A percentile compares a stretch with the other conserved stretches of the same genome.
phyloP scores from a whole-genome alignment of 2,113 vertebrate genomes.

The Meriones unguiculatus region DNA sequence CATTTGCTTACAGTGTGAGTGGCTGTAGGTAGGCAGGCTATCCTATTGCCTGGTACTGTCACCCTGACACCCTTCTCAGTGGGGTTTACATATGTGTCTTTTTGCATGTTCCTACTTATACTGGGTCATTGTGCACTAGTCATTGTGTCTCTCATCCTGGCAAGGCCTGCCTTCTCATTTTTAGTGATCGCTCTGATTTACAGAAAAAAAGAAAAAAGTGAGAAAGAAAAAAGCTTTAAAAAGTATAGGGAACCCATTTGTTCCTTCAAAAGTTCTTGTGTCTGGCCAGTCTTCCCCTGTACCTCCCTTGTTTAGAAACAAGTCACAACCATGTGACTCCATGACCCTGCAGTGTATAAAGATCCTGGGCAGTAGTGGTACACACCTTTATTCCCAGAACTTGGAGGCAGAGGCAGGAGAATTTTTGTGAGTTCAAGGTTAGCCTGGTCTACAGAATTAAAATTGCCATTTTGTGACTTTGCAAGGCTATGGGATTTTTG shows the following conservation, averaged over 20 bases:
- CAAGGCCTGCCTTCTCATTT: fast-evolving
- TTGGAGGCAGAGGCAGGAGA: no score
- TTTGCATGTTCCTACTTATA: not conserved
- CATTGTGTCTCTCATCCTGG: fast-evolving
- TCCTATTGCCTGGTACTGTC: not conserved
- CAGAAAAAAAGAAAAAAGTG: not conserved
- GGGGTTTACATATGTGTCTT: no score
- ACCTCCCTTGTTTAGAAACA: not conserved
- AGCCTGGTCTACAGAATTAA: no score
- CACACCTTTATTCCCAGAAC: no score
- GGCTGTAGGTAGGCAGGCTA: not conserved
- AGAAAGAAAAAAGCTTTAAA: not conserved
- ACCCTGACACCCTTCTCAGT: no score
- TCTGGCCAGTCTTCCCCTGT: not conserved
- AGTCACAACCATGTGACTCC: fast-evolving
- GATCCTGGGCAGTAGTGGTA: no score
- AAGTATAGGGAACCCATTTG: not conserved
- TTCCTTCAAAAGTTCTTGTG: not conserved
- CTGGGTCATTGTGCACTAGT: not conserved
- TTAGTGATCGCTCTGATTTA: not conserved
- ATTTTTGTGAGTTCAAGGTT: no score
- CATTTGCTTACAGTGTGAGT: not conserved
- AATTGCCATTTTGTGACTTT: not conserved
- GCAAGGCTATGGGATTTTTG: not conserved
- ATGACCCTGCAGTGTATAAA: fast-evolving